Conservation (phyloP, 1,140 invertebrate species). For the Calliopsis andreniformis region DNA sequence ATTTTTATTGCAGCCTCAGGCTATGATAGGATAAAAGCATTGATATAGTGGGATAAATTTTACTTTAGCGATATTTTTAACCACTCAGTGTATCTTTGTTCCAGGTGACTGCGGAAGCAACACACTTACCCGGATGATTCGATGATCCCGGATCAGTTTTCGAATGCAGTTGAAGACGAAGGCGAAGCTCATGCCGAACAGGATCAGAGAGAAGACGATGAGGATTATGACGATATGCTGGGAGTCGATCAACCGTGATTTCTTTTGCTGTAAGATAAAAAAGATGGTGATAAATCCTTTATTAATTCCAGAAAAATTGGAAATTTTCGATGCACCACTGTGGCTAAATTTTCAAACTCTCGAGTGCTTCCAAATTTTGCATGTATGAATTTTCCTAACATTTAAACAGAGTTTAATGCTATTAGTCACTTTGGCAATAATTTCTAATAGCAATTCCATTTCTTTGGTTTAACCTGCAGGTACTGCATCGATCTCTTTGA, state of each 20-base stretch:
- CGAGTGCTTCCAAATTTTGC: no score
- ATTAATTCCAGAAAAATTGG: no score
- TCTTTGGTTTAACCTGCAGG: no score
- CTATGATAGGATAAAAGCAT: constrained; percentile 53
- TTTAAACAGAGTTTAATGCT: no score
- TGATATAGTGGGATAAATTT: no score
- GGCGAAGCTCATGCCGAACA: constrained; percentile 92
- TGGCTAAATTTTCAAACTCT: no score
- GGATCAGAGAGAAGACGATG: constrained; percentile 92
- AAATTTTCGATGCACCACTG: no score
- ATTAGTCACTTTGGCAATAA: no score
- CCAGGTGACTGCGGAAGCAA: background rate
- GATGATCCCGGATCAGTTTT: constrained; percentile 91
- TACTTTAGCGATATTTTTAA: constrained; percentile 21
- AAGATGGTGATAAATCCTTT: background rate
- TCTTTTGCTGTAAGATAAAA: constrained; percentile 80
- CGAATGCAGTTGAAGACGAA: constrained; percentile 92
- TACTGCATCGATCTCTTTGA: no score
- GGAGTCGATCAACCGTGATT: constrained; percentile 80
- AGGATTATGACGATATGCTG: constrained; percentile 94
- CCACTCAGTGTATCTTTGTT: background rate
- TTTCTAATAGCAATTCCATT: no score
- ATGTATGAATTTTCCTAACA: no score
- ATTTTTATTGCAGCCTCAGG: constrained; percentile 35
- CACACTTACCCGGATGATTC: constrained; percentile 88